Evolutionary conservation across 92 coral and sea anemone genomes (phyloP), one percentile per base, ranked within the genome.

Genomic region (Montipora capitata): DNA sequence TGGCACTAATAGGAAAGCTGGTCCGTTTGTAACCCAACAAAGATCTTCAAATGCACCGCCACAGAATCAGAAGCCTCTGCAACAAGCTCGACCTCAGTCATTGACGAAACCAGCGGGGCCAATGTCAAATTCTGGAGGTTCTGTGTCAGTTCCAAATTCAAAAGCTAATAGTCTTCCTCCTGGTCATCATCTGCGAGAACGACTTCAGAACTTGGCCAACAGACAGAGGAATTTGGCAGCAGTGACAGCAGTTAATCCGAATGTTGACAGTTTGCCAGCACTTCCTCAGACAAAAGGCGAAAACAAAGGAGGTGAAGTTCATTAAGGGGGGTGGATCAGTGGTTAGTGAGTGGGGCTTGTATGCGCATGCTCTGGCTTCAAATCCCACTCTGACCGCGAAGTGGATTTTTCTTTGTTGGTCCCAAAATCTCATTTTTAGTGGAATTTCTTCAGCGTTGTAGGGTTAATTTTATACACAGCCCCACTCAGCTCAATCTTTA

Each of bases 171-270:
- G 94, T 86, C 64, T 94, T 80, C 86, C 81, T 20, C 87, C 89
- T n/a, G 88, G 89, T n/a, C 90, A 77, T 69, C 77, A 89, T 51
- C 81, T 95, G 67, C 80, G 98, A 17, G 93, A 94, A 14, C 87
- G 96, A 27, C 89, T 95, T 4, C 89, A 92, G 76, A 93, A 86
- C 27, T 80, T 95, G 58, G 96, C 96, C 7, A 85, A 72, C 68
- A 95, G 96, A 71, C 98, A 95, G 75, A 93, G 79, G 88, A 82
- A 57, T 57, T 52, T 51, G 42, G 89, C 68, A 10, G 95, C 80
- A 42, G 44, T 44, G 76, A 68, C 51, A 39, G 52, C 77, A 14
- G 63, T 57, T 10, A 54, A 74, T 27, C 35, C 35, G 74, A 57
- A 78, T 14, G 66, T 40, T 51, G 61, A 67, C 39, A 81, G 67